Percentiles rank a stretch among this genome's conserved stretches.
Conservation (phyloP, 2,888 invertebrate genomes). For the Priocnemis perturbator region DNA sequence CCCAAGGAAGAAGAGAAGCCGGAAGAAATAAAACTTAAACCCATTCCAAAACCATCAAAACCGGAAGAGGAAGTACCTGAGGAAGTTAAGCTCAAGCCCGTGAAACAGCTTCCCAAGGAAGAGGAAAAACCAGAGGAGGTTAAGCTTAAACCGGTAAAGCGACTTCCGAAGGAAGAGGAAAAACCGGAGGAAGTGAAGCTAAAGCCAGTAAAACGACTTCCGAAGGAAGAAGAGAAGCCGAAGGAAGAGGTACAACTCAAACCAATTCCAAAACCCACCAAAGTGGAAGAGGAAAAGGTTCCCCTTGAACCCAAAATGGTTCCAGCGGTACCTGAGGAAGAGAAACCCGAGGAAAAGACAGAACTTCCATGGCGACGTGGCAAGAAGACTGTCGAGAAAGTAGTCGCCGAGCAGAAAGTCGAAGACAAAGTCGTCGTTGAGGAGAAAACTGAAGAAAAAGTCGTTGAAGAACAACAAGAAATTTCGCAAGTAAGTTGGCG, state of each 20-base stretch:
- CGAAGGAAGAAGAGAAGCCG: conserved; percentile 44
- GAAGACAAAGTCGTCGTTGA: conserved; percentile 45
- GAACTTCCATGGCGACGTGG: conserved; percentile 60
- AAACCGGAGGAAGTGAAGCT: conserved; percentile 52
- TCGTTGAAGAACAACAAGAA: conserved; percentile 68
- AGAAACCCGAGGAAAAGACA: conserved; percentile 53
- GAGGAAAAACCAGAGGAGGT: conserved; percentile 62
- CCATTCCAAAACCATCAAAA: conserved; percentile 42
- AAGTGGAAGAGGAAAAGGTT: conserved; percentile 30
- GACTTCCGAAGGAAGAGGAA: conserved; percentile 39
- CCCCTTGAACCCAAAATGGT: conserved; percentile 31
- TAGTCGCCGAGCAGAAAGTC: conserved; percentile 48
- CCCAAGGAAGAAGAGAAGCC: conserved; percentile 41
- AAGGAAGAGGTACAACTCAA: conserved; percentile 58
- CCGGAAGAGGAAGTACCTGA: conserved; percentile 46
- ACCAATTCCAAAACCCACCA: conserved; percentile 52
- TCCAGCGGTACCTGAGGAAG: conserved; percentile 49
- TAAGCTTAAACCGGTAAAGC: conserved; percentile 51
- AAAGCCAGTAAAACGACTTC: conserved; percentile 47
- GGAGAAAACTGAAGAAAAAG: conserved; percentile 52
- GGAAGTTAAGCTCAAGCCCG: conserved; percentile 52
- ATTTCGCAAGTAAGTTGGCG: conserved; percentile 65
- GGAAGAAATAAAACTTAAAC: conserved; percentile 65
- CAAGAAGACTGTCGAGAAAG: conserved; percentile 46
- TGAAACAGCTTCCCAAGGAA: conserved; percentile 54